A percentile compares a stretch with the other conserved stretches of the same genome.
Evolutionary conservation across 2,797 vertebrate genomes (phyloP).

Genomic region (Chrosomus eos): DNA sequence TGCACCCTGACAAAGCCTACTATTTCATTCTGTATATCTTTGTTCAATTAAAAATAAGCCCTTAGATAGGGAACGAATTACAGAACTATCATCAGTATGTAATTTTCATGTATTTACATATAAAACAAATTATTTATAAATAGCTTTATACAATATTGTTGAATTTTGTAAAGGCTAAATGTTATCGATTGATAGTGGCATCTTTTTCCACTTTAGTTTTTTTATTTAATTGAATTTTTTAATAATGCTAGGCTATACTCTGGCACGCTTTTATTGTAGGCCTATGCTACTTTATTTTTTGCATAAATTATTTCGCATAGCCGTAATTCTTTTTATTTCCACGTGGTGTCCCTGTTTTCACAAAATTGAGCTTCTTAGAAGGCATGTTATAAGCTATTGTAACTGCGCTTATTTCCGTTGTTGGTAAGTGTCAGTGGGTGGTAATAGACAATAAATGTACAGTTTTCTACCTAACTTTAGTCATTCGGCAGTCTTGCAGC

Average conservation of each 20-base stretch:
- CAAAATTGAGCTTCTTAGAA: not conserved
- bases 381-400: too few relatives aligned
- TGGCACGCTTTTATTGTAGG: not conserved
- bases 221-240: not conserved
- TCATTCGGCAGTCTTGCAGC: too few relatives aligned
- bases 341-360: constrained; percentile 43
- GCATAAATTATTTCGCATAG: not conserved
- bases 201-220: not conserved
- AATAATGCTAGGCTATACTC: not conserved
- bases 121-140: not conserved
- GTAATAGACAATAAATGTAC: too few relatives aligned
- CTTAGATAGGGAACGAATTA: too few relatives aligned
- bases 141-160: too few relatives aligned
- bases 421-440: too few relatives aligned
- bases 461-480: too few relatives aligned
- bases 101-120: not conserved
- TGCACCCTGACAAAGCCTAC: too few relatives aligned
- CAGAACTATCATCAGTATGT: not conserved
- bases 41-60: too few relatives aligned
- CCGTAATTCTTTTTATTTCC: constrained; percentile 16
- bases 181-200: not conserved
- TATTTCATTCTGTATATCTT: too few relatives aligned
- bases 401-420: too few relatives aligned
- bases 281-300: not conserved
- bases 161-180: not conserved